Conservation (phyloP, 2,797 vertebrate genomes). For the Clarias platycephalus region DNA sequence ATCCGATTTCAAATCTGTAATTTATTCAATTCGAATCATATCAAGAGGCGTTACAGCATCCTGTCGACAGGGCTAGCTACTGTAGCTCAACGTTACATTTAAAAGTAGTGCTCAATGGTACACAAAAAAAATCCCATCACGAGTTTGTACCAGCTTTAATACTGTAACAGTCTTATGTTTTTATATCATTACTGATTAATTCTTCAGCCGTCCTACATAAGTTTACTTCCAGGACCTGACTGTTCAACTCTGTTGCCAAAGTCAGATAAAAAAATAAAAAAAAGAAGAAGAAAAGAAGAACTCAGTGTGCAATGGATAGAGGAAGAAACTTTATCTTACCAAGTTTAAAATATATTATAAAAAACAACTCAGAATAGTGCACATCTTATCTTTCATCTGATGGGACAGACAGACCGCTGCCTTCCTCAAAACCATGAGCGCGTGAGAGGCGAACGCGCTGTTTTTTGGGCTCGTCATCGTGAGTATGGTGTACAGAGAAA, state of each 20-base stretch:
- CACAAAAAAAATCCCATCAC: background rate
- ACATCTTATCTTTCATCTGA: constrained; percentile 44
- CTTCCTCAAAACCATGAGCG: constrained; percentile 19
- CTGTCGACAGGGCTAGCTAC: background rate
- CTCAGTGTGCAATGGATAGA: constrained; percentile 16
- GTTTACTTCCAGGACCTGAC: background rate
- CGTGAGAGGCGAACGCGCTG: constrained; percentile 27
- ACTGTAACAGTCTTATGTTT: background rate
- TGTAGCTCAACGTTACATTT: background rate
- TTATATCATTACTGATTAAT: background rate
- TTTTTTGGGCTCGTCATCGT: constrained; percentile 48
- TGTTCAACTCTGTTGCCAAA: constrained; percentile 15
- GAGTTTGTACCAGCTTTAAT: background rate
- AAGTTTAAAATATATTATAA: constrained; percentile 5
- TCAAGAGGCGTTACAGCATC: no score
- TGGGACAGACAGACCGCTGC: constrained; percentile 34
- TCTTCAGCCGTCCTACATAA: background rate
- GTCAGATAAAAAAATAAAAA: background rate
- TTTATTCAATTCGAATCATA: background rate
- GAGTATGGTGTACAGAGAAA: constrained; percentile 54
- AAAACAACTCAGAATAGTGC: constrained; percentile 23
- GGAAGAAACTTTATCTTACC: constrained; percentile 47
- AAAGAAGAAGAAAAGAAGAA: constrained; percentile 36
- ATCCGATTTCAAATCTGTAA: background rate
- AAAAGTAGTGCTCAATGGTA: background rate